phyloP scores from a whole-genome alignment of 2,888 invertebrate genomes.

The Dromius quadrimaculatus region DNA sequence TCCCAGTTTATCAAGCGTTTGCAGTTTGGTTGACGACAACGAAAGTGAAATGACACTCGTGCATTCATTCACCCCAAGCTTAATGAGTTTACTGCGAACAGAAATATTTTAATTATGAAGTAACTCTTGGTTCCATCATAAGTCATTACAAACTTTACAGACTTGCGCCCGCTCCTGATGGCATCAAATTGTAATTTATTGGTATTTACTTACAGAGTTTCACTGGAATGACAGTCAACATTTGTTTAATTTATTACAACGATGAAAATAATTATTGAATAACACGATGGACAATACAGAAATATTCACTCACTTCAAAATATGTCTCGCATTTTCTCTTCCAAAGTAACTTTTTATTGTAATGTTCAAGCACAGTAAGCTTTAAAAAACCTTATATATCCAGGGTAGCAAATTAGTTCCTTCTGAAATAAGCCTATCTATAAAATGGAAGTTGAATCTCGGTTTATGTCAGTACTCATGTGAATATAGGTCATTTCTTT shows the following conservation, averaged over 20 bases:
- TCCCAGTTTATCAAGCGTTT: slow-evolving; percentile 37
- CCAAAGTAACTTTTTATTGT: too few relatives aligned
- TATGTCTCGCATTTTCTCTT: too few relatives aligned
- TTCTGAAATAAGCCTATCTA: too few relatives aligned
- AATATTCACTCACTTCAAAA: too few relatives aligned
- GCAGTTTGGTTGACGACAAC: slow-evolving; percentile 47
- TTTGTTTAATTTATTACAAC: slow-evolving; percentile 48
- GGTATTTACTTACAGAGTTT: slow-evolving; percentile 49
- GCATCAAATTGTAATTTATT: slow-evolving; percentile 51
- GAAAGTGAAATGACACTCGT: slow-evolving; percentile 50
- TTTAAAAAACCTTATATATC: too few relatives aligned
- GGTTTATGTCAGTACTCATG: too few relatives aligned
- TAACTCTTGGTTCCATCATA: slow-evolving; percentile 42
- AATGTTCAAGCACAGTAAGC: too few relatives aligned
- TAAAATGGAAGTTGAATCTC: too few relatives aligned
- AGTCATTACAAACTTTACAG: slow-evolving; percentile 50
- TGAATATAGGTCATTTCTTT: slow-evolving; percentile 13
- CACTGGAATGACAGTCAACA: slow-evolving; percentile 47
- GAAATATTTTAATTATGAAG: slow-evolving; percentile 52
- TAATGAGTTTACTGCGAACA: slow-evolving; percentile 50
- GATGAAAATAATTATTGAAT: slow-evolving; percentile 47
- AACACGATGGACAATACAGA: slow-evolving; percentile 40
- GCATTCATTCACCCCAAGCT: slow-evolving; percentile 35
- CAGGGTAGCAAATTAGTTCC: too few relatives aligned
- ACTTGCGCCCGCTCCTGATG: slow-evolving; percentile 34